Evolutionary conservation across 1,140 invertebrate genomes (phyloP).

Genomic region (Drosophila bocqueti): DNA sequence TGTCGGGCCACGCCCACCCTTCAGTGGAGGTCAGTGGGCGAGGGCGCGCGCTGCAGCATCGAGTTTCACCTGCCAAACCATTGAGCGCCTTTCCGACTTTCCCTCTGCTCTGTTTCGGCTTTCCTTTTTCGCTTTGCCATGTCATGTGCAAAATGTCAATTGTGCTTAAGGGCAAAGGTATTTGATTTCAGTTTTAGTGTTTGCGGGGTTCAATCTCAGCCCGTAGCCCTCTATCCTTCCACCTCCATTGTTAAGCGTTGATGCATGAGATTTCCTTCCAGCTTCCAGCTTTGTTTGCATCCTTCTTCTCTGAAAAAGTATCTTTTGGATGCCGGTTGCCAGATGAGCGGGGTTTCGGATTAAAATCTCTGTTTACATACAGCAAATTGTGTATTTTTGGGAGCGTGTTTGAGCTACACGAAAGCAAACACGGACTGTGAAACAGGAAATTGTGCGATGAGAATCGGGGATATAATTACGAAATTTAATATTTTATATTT

Average conservation of each 20-base stretch:
- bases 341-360: slow-evolving; percentile 30
- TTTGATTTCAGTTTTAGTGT: slow-evolving; percentile 68
- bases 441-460: slow-evolving; percentile 1
- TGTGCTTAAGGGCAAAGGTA: slow-evolving; percentile 76
- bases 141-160: slow-evolving; percentile 78
- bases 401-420: slow-evolving; percentile 26
- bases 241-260: slow-evolving; percentile 33
- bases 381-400: slow-evolving; percentile 39
- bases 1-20: slow-evolving; percentile 43
- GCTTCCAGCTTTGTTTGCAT: slow-evolving; percentile 26
- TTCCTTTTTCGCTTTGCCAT: slow-evolving; percentile 58
- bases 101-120: slow-evolving; percentile 31
- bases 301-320: slow-evolving; percentile 20
- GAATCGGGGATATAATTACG: slow-evolving; percentile 15
- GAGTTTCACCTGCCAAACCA: slow-evolving; percentile 58
- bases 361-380: slow-evolving; percentile 37
- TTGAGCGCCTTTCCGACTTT: slow-evolving; percentile 23
- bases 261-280: slow-evolving; percentile 33
- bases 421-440: slow-evolving; percentile 9
- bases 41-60: slow-evolving; percentile 42
- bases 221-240: no score
- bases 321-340: slow-evolving; percentile 25
- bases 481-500: slow-evolving; percentile 14
- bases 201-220: slow-evolving; percentile 30
- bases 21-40: slow-evolving; percentile 47